phyloP scores from a whole-genome alignment of 1,140 invertebrate genomes.

The Holcopasites calliopsidis region DNA sequence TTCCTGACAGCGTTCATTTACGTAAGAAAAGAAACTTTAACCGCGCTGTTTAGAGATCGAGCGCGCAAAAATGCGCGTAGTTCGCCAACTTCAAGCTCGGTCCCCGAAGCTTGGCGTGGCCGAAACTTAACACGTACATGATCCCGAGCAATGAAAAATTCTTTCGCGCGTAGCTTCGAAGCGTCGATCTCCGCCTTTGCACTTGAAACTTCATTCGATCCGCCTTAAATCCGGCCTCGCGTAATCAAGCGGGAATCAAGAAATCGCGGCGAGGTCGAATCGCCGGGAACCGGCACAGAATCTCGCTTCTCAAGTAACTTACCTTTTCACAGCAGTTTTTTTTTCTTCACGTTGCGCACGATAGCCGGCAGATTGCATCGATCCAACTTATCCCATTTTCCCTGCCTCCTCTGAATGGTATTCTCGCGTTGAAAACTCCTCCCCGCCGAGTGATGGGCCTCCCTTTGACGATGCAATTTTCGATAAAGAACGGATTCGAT shows the following conservation, averaged over 20 bases:
- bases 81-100: slow-evolving; percentile 4
- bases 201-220: slow-evolving; percentile 30
- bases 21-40: slow-evolving; percentile 11
- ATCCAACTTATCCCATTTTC: slow-evolving; percentile 24
- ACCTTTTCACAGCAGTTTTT: slow-evolving; percentile 25
- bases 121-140: slow-evolving; percentile 27
- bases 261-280: slow-evolving; percentile 21
- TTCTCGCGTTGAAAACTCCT: slow-evolving; percentile 8
- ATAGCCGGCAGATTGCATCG: neutral
- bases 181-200: neutral
- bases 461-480: slow-evolving; percentile 14
- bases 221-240: slow-evolving; percentile 29
- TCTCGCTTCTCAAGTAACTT: slow-evolving; percentile 45
- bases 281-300: slow-evolving; percentile 8
- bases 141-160: slow-evolving; percentile 22
- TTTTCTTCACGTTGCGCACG: slow-evolving; percentile 16
- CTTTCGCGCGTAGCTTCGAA: slow-evolving; percentile 16
- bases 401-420: neutral
- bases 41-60: slow-evolving; percentile 22
- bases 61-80: slow-evolving; percentile 18
- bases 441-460: neutral
- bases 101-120: neutral
- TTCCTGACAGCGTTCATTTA: slow-evolving; percentile 14
- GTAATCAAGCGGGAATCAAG: slow-evolving; percentile 47
- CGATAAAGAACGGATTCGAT: slow-evolving; percentile 10